These are phyloP conservation scores for Drosophila affinis DNA, from an alignment of 2,888 invertebrate genomes.

Conservation along the genomic window DNA sequence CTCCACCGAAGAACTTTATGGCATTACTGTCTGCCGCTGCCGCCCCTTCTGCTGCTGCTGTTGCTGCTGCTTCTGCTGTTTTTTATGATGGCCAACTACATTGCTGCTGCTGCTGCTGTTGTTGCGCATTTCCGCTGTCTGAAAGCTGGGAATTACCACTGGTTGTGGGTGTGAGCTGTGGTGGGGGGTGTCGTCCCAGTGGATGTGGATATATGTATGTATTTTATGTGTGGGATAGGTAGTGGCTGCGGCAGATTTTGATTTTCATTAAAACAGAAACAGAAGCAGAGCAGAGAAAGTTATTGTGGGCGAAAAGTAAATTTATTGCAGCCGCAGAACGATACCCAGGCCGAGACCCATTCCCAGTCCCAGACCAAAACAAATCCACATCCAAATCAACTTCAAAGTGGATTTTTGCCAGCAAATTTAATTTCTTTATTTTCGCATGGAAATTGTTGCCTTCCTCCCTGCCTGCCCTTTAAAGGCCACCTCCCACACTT, in stretches of 20 bases:
- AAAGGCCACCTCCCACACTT: background rate
- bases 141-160: slow-evolving; percentile 23
- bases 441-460: background rate
- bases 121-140: slow-evolving; percentile 63
- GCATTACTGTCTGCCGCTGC: slow-evolving; percentile 33
- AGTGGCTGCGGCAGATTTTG: slow-evolving; percentile 44
- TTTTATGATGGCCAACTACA: slow-evolving; percentile 43
- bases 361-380: slow-evolving; percentile 3
- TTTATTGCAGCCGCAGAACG: slow-evolving; percentile 36
- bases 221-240: background rate
- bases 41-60: slow-evolving; percentile 45
- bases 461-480: too few species aligned
- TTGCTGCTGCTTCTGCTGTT: slow-evolving; percentile 37
- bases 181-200: slow-evolving; percentile 22
- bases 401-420: slow-evolving; percentile 62
- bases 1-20: slow-evolving; percentile 53
- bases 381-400: slow-evolving; percentile 31
- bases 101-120: slow-evolving; percentile 40
- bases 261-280: slow-evolving; percentile 65
- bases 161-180: slow-evolving; percentile 1
- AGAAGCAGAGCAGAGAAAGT: slow-evolving; percentile 29
- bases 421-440: slow-evolving; percentile 53
- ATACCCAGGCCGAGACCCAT: slow-evolving; percentile 16
- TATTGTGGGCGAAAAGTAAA: slow-evolving; percentile 29
- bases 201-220: background rate